Conservation (phyloP, 2,797 vertebrate genomes). For the Alauda arvensis region DNA sequence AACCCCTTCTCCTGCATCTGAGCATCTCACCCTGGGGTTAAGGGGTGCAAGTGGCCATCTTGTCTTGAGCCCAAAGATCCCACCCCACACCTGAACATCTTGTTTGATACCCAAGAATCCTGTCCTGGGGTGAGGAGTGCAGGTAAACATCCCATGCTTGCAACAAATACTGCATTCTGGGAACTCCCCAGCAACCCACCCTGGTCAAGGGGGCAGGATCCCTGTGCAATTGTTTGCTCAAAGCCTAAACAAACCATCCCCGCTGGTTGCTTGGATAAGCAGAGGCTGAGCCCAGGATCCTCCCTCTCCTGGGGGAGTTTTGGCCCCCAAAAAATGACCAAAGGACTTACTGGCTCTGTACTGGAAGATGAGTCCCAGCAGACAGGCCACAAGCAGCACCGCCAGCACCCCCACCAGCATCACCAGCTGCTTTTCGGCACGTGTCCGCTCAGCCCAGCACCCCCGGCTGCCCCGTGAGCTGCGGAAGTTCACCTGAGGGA, state of each 20-base stretch:
- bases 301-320: not conserved
- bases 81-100: not conserved
- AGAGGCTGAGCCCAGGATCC: not conserved
- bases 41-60: not conserved
- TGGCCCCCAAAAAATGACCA: not conserved
- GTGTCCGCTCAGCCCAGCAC: conserved; percentile 81
- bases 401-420: conserved; percentile 72
- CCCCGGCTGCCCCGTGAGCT: conserved; percentile 39
- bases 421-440: conserved; percentile 78
- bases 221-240: rapidly evolving
- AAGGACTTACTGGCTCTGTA: conserved; percentile 85
- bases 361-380: conserved; percentile 80
- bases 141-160: not conserved
- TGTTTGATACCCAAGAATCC: not conserved
- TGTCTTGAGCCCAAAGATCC: not conserved
- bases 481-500: conserved; percentile 80
- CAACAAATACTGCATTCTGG: rapidly evolving
- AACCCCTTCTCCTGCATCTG: not conserved
- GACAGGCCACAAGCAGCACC: conserved; percentile 71
- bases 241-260: not conserved
- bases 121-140: rapidly evolving
- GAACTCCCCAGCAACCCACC: not conserved
- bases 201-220: rapidly evolving
- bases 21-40: rapidly evolving
- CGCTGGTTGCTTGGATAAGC: rapidly evolving